Conservation (phyloP, 1,140 invertebrate genomes). For the Tribolium madens region DNA sequence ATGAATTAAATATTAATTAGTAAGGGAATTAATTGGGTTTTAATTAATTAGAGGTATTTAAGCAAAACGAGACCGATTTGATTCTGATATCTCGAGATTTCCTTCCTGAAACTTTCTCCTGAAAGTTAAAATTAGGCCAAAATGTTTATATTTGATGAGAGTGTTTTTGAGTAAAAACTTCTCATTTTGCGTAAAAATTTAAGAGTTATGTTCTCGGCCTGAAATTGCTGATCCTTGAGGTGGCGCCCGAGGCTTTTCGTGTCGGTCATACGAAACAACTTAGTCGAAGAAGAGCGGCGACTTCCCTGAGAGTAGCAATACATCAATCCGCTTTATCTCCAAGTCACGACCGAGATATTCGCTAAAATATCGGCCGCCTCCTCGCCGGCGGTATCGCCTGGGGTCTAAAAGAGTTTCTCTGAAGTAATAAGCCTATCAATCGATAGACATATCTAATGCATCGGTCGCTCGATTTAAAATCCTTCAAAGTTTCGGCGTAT, state of each 20-base stretch:
- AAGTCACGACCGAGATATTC: constrained; percentile 48
- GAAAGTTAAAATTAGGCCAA: too few species aligned
- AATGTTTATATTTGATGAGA: not conserved
- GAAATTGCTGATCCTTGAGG: constrained; percentile 4
- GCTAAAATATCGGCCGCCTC: constrained; percentile 45
- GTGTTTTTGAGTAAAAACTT: not conserved
- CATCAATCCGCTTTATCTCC: constrained; percentile 37
- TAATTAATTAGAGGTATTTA: too few species aligned
- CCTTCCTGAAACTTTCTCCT: constrained; percentile 2
- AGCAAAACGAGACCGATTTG: too few species aligned
- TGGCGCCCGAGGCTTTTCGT: constrained; percentile 6
- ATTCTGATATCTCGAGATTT: too few species aligned
- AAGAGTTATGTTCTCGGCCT: not conserved
- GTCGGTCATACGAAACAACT: constrained; percentile 47
- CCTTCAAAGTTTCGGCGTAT: constrained; percentile 28
- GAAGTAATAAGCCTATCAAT: constrained; percentile 46
- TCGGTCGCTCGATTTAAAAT: constrained; percentile 25
- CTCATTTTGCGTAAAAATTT: not conserved
- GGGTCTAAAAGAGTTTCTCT: constrained; percentile 19
- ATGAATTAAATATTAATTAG: too few species aligned
- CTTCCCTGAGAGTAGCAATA: constrained; percentile 35
- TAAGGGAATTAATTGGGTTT: too few species aligned
- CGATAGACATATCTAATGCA: constrained; percentile 43
- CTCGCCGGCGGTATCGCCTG: constrained; percentile 13
- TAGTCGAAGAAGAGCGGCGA: constrained; percentile 37